Conservation (phyloP, 2,797 vertebrate species). For the Ataeniobius toweri region DNA sequence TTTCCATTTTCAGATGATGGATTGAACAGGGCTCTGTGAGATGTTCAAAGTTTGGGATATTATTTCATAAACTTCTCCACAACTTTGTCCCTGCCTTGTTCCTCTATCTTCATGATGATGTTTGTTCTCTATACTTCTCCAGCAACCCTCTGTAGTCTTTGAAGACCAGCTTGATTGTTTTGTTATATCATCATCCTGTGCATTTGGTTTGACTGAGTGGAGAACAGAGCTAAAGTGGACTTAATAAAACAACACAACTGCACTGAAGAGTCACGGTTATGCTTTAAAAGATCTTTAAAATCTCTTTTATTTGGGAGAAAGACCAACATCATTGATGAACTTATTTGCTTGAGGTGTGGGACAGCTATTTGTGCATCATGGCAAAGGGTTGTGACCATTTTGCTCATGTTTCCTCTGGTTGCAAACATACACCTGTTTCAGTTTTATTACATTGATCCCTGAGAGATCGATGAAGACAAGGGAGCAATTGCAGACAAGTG, state of each 20-base stretch:
- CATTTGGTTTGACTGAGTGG: background rate
- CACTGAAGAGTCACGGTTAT: background rate
- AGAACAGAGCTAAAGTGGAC: background rate
- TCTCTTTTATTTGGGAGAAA: constrained; percentile 28
- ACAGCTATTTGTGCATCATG: constrained; percentile 2
- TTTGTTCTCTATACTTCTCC: too few species aligned
- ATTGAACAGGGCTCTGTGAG: too few species aligned
- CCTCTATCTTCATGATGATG: too few species aligned
- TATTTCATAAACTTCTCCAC: too few species aligned
- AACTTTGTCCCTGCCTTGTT: too few species aligned
- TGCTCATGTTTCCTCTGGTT: constrained; percentile 33
- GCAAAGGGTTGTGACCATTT: constrained; percentile 51
- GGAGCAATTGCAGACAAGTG: constrained; percentile 53
- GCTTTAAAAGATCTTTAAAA: constrained; percentile 31
- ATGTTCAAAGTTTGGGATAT: too few species aligned
- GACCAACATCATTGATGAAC: constrained; percentile 42
- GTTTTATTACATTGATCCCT: constrained; percentile 62
- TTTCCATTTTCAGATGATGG: too few species aligned
- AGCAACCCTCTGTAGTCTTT: too few species aligned
- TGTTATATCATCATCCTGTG: too few species aligned
- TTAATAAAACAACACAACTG: background rate
- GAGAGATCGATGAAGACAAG: constrained; percentile 56
- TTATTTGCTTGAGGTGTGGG: constrained; percentile 5
- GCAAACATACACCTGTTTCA: constrained; percentile 64
- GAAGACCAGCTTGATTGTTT: background rate